Evolutionary conservation across 2,797 vertebrate species (phyloP).

Genomic region (Eidolon dupreanum): DNA sequence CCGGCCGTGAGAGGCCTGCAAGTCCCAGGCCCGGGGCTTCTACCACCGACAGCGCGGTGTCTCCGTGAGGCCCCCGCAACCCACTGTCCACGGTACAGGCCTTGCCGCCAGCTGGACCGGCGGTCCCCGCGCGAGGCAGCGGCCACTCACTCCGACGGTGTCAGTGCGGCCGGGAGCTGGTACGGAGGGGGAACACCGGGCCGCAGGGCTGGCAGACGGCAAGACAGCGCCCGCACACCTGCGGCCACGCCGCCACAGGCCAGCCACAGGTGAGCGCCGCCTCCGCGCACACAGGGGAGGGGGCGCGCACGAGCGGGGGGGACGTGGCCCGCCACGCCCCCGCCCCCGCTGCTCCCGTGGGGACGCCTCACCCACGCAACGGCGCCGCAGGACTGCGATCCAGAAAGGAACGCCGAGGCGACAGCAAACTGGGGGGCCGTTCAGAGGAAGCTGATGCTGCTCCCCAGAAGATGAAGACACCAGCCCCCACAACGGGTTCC

Average conservation of each 20-base stretch:
- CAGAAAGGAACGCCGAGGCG: fast-evolving
- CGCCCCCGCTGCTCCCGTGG: fast-evolving
- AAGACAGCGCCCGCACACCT: fast-evolving
- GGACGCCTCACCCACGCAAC: no score
- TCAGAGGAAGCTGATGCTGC: background rate
- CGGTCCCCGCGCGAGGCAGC: background rate
- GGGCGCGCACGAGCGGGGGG: fast-evolving
- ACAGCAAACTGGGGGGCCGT: fast-evolving
- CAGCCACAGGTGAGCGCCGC: background rate
- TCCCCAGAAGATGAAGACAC: background rate
- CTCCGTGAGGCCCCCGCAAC: background rate
- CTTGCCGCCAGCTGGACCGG: background rate
- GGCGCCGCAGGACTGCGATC: fast-evolving
- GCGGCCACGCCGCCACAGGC: background rate
- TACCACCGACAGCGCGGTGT: background rate
- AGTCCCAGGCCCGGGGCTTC: no score
- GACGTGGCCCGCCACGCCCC: background rate
- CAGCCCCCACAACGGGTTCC: background rate
- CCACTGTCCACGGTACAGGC: background rate
- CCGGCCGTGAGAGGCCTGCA: no score
- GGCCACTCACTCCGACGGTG: background rate
- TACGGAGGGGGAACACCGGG: fast-evolving
- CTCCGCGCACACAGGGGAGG: no score
- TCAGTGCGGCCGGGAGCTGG: fast-evolving
- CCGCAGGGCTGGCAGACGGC: fast-evolving